Base-by-base conservation (phyloP, 2,113 vertebrate species). In the Candoia aspera region DNA sequence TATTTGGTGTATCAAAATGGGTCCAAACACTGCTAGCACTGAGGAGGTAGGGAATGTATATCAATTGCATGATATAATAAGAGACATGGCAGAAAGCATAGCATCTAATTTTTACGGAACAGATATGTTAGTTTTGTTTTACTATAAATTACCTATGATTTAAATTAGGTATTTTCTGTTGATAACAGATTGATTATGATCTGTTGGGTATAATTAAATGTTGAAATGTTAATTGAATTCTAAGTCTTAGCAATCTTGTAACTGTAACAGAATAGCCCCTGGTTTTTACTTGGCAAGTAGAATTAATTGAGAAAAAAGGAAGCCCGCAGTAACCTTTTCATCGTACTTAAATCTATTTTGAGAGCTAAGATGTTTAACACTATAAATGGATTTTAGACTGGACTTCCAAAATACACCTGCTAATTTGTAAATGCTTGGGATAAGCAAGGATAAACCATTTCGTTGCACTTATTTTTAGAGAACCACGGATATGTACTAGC, bases 271-370 rank as follows among this genome's bases (percentile, higher is more conserved):
- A 90, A 88, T 53, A 53, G 9, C 64, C 0, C 26, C 21, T 9
- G 59, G 5, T 84, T 93, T 87, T 83, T 90, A 84, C 6, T 1
- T 9, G 0, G 26, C 86, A 64, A 24, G 59, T 12, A 92, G 58
- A 93, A 94, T 92, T 94, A 62, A 37, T 15, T 93, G 59, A 88
- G 37, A 89, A 24, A 24, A 59, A 68, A 60, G 13, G 54, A 89
- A 91, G 86, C 53, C 60, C 33, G 79, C 49, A 42, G 91, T 5
- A 12, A 9, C 24, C 33, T 92, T 64, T 84, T 88, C 91, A 19
- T 68, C 2, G 0, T 0, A 24, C 15, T 79, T 94, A 88, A 88
- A 64, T 17, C 46, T 55, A 84, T 88, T 84, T 24, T 84, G 58
- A 93, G 68, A 64, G 26, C 60, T 86, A 86, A 86, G 55, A 6